phyloP scores from a whole-genome alignment of 2,888 invertebrate genomes.

The Pristionchus maxplancki region DNA sequence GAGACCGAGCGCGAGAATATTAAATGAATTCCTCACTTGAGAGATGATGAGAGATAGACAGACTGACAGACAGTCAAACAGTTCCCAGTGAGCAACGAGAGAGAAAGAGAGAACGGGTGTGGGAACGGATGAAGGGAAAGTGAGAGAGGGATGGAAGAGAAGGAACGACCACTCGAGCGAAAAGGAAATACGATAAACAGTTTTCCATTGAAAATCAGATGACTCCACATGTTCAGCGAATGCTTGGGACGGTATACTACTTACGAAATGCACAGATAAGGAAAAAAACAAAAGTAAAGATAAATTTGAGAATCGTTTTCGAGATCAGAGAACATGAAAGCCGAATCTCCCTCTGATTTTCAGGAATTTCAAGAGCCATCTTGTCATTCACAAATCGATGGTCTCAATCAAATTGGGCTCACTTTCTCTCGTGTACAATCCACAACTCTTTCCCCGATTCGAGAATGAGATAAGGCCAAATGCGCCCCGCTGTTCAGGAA shows the following conservation, averaged over 20 bases:
- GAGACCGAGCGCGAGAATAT: not conserved
- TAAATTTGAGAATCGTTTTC: too few species aligned
- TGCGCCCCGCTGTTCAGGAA: not conserved
- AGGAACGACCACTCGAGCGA: not conserved
- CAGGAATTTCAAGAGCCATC: too few species aligned
- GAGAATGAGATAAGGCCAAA: not conserved
- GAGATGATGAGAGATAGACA: not conserved
- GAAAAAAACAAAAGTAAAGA: too few species aligned
- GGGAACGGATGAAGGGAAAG: slow-evolving; percentile 5
- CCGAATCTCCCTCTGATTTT: too few species aligned
- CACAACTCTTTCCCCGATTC: not conserved
- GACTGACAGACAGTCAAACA: slow-evolving; percentile 27
- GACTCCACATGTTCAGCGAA: not conserved
- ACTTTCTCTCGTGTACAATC: not conserved
- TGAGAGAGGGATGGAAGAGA: not conserved
- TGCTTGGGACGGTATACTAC: not conserved
- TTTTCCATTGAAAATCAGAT: not conserved
- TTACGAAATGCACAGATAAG: not conserved
- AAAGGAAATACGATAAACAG: slow-evolving; percentile 28
- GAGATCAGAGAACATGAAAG: too few species aligned
- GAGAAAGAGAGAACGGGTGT: not conserved
- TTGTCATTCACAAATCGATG: not conserved
- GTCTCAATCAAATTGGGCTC: not conserved
- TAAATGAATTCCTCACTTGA: not conserved
- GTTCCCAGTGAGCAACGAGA: not conserved